A percentile compares a stretch with the other conserved stretches of the same genome.
phyloP scores from a whole-genome alignment of 2,113 vertebrate genomes.

The Cynoglossus semilaevis region DNA sequence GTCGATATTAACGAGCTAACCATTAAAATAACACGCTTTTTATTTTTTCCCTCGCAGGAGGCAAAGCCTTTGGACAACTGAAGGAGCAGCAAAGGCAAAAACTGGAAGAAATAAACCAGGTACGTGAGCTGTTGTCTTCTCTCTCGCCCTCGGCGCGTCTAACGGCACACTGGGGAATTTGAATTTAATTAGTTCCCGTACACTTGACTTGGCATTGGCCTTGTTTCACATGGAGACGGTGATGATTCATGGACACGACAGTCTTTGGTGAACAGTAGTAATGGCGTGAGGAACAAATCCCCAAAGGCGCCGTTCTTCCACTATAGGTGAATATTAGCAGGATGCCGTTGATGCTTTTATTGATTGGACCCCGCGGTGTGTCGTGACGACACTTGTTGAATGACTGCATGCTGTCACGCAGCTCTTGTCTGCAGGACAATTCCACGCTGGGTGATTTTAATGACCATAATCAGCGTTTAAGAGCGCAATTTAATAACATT shows the following conservation, averaged over 20 bases:
- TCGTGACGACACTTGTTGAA: conserved; percentile 61
- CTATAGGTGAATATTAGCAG: not conserved
- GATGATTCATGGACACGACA: not conserved
- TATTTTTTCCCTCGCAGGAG: conserved; percentile 73
- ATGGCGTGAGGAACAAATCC: not conserved
- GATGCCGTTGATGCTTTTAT: conserved; percentile 22
- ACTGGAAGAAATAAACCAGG: conserved; percentile 89
- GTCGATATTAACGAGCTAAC: not conserved
- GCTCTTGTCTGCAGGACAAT: not conserved
- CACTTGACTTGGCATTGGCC: conserved; percentile 57
- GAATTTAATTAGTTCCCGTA: conserved; percentile 16
- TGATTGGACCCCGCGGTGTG: conserved; percentile 4
- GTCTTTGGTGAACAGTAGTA: not conserved
- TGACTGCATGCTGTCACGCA: not conserved
- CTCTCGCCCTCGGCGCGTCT: conserved; percentile 1
- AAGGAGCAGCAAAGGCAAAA: conserved; percentile 84
- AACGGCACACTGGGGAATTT: conserved; percentile 16
- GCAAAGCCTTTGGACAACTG: conserved; percentile 83
- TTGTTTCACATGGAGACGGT: conserved; percentile 2
- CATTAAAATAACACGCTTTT: conserved; percentile 10
- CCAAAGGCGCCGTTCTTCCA: not conserved
- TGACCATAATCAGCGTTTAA: too few species aligned
- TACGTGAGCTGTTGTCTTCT: conserved; percentile 38
- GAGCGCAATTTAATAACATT: too few species aligned
- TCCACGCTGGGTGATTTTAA: too few species aligned